Conservation (phyloP, 2,888 invertebrate genomes). For the Tetranychus piercei region DNA sequence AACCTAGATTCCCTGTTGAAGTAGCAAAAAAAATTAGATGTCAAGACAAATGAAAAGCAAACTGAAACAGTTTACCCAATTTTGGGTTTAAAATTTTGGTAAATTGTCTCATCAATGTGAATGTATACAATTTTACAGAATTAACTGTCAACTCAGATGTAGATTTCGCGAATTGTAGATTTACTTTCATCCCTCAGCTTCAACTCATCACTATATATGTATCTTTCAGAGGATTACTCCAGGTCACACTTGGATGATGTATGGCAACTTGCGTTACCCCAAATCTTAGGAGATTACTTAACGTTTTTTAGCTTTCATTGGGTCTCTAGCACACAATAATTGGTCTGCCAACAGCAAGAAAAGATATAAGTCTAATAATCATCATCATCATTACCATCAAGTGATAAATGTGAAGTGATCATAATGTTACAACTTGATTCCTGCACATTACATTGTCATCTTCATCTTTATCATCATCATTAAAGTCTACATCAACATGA, state of each 20-base stretch:
- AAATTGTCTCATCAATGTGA: no score
- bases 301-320: not conserved
- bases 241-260: not conserved
- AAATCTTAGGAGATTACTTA: not conserved
- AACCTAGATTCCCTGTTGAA: no score
- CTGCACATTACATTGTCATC: not conserved
- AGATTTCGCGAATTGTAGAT: no score
- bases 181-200: no score
- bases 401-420: not conserved
- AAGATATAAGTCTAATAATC: not conserved
- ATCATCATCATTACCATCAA: not conserved
- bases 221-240: not conserved
- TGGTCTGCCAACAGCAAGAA: no score
- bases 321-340: not conserved
- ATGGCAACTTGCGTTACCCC: not conserved
- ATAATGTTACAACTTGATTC: not conserved
- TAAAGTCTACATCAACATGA: not conserved
- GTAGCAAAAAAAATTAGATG: no score
- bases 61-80: no score
- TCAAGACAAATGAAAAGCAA: no score
- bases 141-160: no score
- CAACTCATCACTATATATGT: not conserved
- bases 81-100: no score
- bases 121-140: no score
- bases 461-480: not conserved